Conservation (phyloP, 2,888 invertebrate genomes). For the Unio delphinus region DNA sequence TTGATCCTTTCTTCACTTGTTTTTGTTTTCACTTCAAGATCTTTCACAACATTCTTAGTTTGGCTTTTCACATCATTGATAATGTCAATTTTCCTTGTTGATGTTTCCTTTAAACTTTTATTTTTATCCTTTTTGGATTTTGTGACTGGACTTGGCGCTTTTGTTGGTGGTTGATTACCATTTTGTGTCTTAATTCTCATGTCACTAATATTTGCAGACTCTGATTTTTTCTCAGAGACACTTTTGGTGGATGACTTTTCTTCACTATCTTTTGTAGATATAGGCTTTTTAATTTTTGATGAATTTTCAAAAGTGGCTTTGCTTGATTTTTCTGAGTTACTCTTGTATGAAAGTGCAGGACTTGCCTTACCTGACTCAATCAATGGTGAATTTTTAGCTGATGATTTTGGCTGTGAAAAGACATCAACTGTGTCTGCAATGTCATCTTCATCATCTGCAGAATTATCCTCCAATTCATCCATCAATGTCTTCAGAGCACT, state of each 20-base stretch:
- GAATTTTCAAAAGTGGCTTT: slow-evolving; percentile 10
- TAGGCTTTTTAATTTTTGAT: neutral
- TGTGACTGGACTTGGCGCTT: slow-evolving; percentile 2
- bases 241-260: slow-evolving; percentile 4
- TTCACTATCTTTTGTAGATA: slow-evolving; percentile 12
- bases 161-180: slow-evolving; percentile 3
- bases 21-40: neutral
- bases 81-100: neutral
- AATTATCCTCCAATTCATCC: slow-evolving; percentile 24
- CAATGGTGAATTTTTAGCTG: no score
- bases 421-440: slow-evolving; percentile 23
- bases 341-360: no score
- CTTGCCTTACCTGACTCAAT: no score
- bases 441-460: slow-evolving; percentile 26
- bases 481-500: slow-evolving; percentile 32
- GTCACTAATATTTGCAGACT: neutral
- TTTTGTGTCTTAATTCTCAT: slow-evolving; percentile 1
- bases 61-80: slow-evolving; percentile 5
- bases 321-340: no score
- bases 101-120: neutral
- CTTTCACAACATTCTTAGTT: slow-evolving; percentile 1
- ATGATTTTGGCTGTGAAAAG: slow-evolving; percentile 18
- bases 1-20: neutral
- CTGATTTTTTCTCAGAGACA: slow-evolving; percentile 2
- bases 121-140: neutral